Conservation (phyloP, 2,888 invertebrate genomes). For the Petrolisthes manimaculis region DNA sequence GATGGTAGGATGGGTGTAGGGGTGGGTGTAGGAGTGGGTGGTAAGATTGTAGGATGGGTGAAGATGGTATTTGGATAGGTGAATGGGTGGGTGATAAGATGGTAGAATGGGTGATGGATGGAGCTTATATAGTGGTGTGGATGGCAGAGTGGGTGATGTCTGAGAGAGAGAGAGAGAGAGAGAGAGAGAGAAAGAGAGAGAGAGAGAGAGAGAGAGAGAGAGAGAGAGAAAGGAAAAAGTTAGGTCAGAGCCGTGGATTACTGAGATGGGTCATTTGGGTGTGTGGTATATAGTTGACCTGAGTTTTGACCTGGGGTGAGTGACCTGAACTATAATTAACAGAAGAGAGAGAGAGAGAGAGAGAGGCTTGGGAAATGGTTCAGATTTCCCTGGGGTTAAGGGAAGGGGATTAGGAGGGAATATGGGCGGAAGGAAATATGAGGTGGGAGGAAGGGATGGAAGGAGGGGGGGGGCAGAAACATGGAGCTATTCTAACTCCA, state of each 20-base stretch:
- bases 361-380: no score
- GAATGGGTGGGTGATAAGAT: no score
- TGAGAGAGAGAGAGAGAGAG: neutral
- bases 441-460: no score
- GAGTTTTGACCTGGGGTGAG: neutral
- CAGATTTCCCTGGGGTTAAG: no score
- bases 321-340: neutral
- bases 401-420: no score
- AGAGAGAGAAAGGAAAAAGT: neutral
- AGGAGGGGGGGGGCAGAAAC: no score
- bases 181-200: neutral
- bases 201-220: conserved; percentile 4
- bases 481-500: no score
- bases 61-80: neutral
- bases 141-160: neutral
- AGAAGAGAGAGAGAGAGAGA: neutral
- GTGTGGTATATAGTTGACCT: no score
- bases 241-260: neutral
- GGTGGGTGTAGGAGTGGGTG: neutral
- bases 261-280: neutral
- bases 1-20: neutral
- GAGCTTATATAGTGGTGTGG: neutral
- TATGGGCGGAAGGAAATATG: no score
- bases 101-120: neutral
- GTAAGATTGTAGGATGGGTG: neutral